These are phyloP conservation scores for Pterocles gutturalis DNA, from an alignment of 2,113 vertebrate species.

Conservation along the genomic window DNA sequence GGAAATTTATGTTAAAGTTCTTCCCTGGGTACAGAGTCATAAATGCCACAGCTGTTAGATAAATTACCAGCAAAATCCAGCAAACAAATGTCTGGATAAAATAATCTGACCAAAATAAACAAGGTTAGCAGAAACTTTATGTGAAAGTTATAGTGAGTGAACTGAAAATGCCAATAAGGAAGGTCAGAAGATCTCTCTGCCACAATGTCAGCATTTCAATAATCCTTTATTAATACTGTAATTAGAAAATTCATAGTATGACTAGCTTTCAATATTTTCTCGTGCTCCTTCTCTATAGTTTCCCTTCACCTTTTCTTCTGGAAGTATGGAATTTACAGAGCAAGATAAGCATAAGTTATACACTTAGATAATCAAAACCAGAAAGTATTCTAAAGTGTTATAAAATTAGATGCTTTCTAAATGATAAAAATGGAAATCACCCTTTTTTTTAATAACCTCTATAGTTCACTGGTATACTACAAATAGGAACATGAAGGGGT, in stretches of 20 bases:
- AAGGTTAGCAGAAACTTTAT: background rate
- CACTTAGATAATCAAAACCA: background rate
- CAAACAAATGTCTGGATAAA: background rate
- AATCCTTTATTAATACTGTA: background rate
- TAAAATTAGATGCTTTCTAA: background rate
- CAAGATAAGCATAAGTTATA: background rate
- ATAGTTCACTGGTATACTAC: background rate
- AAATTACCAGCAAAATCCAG: background rate
- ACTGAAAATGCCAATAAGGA: background rate
- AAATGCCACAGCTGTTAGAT: background rate
- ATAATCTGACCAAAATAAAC: background rate
- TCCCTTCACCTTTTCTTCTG: background rate
- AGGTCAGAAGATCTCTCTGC: background rate
- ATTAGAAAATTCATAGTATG: slow-evolving; percentile 26
- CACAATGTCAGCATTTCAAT: background rate
- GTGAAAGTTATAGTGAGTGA: background rate
- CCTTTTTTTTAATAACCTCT: slow-evolving; percentile 36
- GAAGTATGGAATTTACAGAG: background rate
- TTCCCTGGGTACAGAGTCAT: background rate
- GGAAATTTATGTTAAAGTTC: background rate
- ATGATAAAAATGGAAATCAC: slow-evolving; percentile 12
- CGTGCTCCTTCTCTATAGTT: background rate
- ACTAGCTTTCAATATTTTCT: background rate
- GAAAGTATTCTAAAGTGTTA: background rate
- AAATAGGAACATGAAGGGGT: slow-evolving; percentile 3